phyloP scores from a whole-genome alignment of 2,797 vertebrate species.

The Dallia pectoralis region DNA sequence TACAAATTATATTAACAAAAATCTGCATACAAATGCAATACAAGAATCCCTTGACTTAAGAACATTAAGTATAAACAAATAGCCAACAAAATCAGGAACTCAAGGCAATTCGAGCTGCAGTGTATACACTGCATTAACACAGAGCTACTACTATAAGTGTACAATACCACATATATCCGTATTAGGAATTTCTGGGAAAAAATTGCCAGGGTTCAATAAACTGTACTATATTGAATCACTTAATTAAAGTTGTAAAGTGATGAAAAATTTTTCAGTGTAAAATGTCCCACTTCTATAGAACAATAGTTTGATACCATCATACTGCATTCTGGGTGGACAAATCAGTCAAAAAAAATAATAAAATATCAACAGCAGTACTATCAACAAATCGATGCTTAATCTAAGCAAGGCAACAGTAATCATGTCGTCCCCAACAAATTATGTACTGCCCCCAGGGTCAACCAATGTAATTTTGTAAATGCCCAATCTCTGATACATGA shows the following conservation, averaged over 20 bases:
- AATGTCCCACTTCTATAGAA: constrained; percentile 13
- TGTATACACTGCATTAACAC: constrained; percentile 44
- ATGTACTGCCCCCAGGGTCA: too few species aligned
- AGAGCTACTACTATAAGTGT: constrained; percentile 40
- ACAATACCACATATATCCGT: constrained; percentile 46
- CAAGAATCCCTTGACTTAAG: constrained; percentile 40
- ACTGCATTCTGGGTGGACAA: constrained; percentile 28
- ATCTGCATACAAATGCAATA: constrained; percentile 44
- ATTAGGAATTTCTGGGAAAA: constrained; percentile 24
- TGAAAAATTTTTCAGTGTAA: constrained; percentile 21
- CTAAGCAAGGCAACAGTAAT: not conserved
- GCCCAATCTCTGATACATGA: too few species aligned
- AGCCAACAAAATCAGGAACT: constrained; percentile 26
- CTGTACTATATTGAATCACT: constrained; percentile 22
- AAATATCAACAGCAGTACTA: constrained; percentile 6
- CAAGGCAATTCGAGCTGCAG: constrained; percentile 47
- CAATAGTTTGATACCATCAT: constrained; percentile 16
- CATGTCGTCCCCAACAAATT: not conserved
- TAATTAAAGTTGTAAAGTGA: constrained; percentile 37
- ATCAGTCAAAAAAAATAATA: constrained; percentile 32
- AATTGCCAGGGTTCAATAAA: constrained; percentile 10
- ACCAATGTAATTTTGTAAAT: too few species aligned
- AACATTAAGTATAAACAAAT: constrained; percentile 39
- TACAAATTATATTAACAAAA: constrained; percentile 54
- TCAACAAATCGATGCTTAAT: not conserved